Evolutionary conservation across 1,140 invertebrate genomes (phyloP), one percentile per base, ranked within the genome.

Genomic region (Elymnias hypermnestra): DNA sequence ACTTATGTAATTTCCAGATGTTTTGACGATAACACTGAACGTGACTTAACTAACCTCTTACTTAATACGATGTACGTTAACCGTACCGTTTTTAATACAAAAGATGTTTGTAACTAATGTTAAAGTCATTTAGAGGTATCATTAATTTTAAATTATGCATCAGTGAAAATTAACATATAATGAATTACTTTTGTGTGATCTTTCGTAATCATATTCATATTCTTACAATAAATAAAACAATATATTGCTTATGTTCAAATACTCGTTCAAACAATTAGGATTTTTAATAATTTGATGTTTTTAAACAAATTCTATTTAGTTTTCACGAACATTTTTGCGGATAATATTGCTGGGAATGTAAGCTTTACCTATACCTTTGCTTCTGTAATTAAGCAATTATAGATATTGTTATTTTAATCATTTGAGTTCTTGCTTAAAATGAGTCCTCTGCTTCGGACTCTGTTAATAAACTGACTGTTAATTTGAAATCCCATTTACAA

Each of bases 111-210:
- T 64, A 66, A 45, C 52, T 57, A 61, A 70, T 63, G 59, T 65
- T 63, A 55, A 62, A 71, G 57, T 66, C 61, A 62, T 69, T 69
- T 64, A 53, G 53, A 56, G 37, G 52, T 60, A 72, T 72, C 72
- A 78, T 74, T 75, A 75, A 73, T 75, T 77, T 67, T 66, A 67
- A 66, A 73, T 65, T 72, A 72, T 70, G 53, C 57, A 72, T 69
- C 53, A 60, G 60, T 60, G 56, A 64, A 68, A 67, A 72, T 76
- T 73, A 60, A 63, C 64, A 72, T 69, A 67, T 72, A 68, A 71
- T 71, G 63, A 64, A 61, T 64, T 67, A 61, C 59, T 54, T 64
- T 67, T 69, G 63, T 64, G 29, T 53, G 53, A 58, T 52, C 29
- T 72, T 71, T 59, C 62, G 35, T 57, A 68, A 72, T 64, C 53